Evolutionary conservation across 2,888 invertebrate species (phyloP), one percentile per base, ranked within the genome.

Genomic region (Stenotaenia linearis): DNA sequence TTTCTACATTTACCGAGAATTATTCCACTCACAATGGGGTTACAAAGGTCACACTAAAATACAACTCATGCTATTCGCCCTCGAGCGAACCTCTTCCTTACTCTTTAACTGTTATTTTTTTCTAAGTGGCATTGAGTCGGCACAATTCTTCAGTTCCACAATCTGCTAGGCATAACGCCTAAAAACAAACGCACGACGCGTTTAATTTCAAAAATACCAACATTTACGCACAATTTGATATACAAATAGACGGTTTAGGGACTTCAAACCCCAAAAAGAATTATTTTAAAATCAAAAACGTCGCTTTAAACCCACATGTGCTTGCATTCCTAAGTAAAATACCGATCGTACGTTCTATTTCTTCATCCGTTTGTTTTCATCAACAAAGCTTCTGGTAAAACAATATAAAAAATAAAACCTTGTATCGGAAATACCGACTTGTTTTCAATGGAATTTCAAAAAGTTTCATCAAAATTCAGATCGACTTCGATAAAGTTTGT

Each of bases 41-140:
- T 61, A 61, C 23, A 25, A 10, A 61, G 61, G 61, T 61, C 61
- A 61, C 61, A 2, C 61, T 61, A 23, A 61, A 61, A 61, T 61
- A 61, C 61, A 61, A 61, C 61, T 61, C 61, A 61, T 61, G 61
- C 15, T 61, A 61, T 61, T 61, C 25, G 25, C 61, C 61, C 61
- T 12, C 9, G 15, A 61, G 61, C 61, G 25, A 7, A 61, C 61
- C 25, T 61, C 25, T 61, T 7, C 61, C 61, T 61, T 61, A 56
- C 61, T 45, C 45, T 45, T 45, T 45, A 45, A 45, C 45, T 61
- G 21, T 21, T 25, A 7, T 61, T 61, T 56, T 56, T 61, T 23
- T 61, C 61, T 25, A 61, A 28, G 23, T 25, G 45, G 45, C 45
- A 45, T 45, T 45, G 45, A 45, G 45, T 45, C 45, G 45, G 61